phyloP scores from a whole-genome alignment of 2,113 vertebrate genomes.

The Taxidea taxus region DNA sequence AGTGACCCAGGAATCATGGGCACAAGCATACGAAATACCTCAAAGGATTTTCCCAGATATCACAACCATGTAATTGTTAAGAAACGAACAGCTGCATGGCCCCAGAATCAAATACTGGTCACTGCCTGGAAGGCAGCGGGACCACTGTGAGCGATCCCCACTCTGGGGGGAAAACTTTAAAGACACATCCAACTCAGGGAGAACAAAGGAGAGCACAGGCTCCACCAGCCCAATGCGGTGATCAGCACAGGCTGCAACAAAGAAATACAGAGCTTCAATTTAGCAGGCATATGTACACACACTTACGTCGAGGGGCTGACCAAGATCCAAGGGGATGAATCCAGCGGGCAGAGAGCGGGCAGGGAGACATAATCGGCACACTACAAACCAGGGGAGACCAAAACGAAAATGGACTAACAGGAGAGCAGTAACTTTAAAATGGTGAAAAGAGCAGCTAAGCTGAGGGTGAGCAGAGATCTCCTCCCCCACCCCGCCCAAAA shows the following conservation, averaged over 20 bases:
- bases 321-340: not conserved
- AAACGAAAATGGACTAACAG: conserved; percentile 12
- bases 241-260: not conserved
- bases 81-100: conserved; percentile 56
- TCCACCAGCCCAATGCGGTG: not conserved
- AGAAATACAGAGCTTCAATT: not conserved
- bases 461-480: not conserved
- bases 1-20: conserved; percentile 54
- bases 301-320: not conserved
- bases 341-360: not conserved
- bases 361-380: not conserved
- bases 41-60: conserved; percentile 64
- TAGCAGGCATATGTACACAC: not conserved
- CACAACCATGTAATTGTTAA: conserved; percentile 59
- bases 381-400: not conserved
- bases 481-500: conserved; percentile 47
- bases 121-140: not conserved
- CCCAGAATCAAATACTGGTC: conserved; percentile 50
- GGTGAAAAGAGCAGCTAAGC: conserved; percentile 27
- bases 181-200: conserved; percentile 12
- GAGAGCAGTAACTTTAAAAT: not conserved
- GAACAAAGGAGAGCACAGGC: conserved; percentile 43
- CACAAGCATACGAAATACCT: conserved; percentile 59
- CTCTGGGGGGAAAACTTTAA: not conserved
- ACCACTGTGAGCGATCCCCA: conserved; percentile 1